Conservation (phyloP, 2,888 invertebrate genomes). For the Pheosia tremula region DNA sequence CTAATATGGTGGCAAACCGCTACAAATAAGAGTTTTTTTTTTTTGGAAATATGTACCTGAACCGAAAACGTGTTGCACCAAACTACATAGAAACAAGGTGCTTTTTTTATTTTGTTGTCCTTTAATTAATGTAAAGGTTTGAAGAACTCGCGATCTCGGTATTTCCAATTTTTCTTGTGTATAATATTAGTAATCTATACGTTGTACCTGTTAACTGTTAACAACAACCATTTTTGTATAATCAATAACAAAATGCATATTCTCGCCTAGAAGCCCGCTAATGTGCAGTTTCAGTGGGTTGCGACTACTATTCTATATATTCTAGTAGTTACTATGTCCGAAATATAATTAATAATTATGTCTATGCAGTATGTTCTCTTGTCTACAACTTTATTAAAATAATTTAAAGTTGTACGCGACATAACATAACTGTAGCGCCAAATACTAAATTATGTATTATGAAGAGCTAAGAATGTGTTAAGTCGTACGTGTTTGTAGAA, state of each 20-base stretch:
- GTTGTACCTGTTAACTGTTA: constrained; percentile 37
- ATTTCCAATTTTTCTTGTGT: constrained; percentile 16
- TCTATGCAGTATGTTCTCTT: constrained; percentile 23
- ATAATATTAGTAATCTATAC: constrained; percentile 36
- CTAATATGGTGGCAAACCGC: constrained; percentile 7
- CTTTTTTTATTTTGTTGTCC: not conserved
- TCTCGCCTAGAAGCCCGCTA: not conserved
- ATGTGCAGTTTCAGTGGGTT: constrained; percentile 31
- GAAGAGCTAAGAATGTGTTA: constrained; percentile 13
- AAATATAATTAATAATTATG: not conserved
- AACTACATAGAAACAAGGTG: not conserved
- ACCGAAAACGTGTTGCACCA: constrained; percentile 17
- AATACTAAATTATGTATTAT: constrained; percentile 10
- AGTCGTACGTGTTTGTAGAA: constrained; percentile 40
- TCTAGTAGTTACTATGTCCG: too few relatives aligned
- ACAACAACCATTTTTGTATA: not conserved
- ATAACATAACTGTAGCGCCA: constrained; percentile 16
- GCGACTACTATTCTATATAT: too few relatives aligned
- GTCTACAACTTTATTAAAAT: constrained; percentile 8
- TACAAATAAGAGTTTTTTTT: constrained; percentile 17
- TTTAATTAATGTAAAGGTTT: not conserved
- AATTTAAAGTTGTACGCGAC: constrained; percentile 19
- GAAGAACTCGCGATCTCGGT: constrained; percentile 6
- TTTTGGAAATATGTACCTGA: constrained; percentile 19
- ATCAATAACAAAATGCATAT: not conserved